Conservation (phyloP, 2,797 vertebrate species). For the Esox lucius region DNA sequence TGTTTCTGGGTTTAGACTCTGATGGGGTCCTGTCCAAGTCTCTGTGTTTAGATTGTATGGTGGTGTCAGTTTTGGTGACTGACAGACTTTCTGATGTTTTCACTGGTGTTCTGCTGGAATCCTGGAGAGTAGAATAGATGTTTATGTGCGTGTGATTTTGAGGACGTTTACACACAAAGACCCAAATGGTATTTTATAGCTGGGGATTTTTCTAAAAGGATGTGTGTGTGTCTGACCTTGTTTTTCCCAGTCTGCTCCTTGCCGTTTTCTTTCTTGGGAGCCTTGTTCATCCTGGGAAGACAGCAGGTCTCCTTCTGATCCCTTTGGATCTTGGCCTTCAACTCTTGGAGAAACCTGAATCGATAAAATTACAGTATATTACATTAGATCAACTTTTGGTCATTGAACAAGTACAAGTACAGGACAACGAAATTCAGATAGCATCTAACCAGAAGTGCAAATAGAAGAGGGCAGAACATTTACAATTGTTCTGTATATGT, state of each 20-base stretch:
- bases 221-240: background rate
- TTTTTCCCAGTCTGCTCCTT: slow-evolving; percentile 56
- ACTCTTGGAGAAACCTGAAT: slow-evolving; percentile 80
- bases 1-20: background rate
- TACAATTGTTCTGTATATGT: no score
- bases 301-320: slow-evolving; percentile 54
- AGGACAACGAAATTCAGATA: no score
- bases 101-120: background rate
- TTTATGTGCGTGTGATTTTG: no score
- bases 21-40: background rate
- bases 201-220: no score
- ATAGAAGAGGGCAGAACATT: no score
- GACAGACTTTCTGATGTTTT: background rate
- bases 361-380: background rate
- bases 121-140: background rate
- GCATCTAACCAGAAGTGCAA: no score
- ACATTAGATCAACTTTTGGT: no score
- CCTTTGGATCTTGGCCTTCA: slow-evolving; percentile 76
- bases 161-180: background rate
- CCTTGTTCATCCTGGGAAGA: slow-evolving; percentile 52
- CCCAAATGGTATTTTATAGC: no score
- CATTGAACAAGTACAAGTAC: no score
- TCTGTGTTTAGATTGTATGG: background rate
- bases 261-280: slow-evolving; percentile 31
- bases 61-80: background rate